Evolutionary conservation across 1,140 invertebrate species (phyloP), one percentile per base, ranked within the genome.

Genomic region (Drosophila triauraria): DNA sequence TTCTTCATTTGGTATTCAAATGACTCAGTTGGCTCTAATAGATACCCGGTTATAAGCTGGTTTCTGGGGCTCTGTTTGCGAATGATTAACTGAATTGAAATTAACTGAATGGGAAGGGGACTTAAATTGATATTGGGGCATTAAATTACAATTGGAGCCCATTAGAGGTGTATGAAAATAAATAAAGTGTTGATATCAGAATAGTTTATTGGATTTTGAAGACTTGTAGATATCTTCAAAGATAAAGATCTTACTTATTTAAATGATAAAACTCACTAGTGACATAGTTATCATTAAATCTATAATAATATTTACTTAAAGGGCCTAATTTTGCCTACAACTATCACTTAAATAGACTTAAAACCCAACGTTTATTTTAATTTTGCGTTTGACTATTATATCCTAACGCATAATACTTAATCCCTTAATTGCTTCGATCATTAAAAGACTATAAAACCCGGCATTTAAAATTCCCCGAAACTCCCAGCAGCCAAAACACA

Each of bases 1-100:
- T 43, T 40, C 62, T 70, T 70, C 32, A 70, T 70, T 70, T 70
- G 67, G 67, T 70, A 70, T 70, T 70, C 62, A 70, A 70, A 70
- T 70, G 62, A 68, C 47, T 70, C 40, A 46, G 67, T 68, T 54
- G 27, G 32, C 48, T 54, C 12, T 67, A 65, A 70, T 64, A 65
- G 67, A 67, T 67, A 53, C 20, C 46, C 60, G 17, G 20, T 25
- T 67, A 32, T 38, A 67, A 38, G 35, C 40, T 32, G 61, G 47
- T 44, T 67, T 67, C 47, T 27, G 47, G 30, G 20, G 23, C 30
- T 68, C 67, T 68, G 63, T 68, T 70, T 70, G 67, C 62, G 12
- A 70, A 70, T 70, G 67, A 70, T 70, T 70, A 70, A 54, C 51
- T 23, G 51, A 54, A 54, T 38, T 13, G 17, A 38, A 54, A 56